Conservation (phyloP, 2,113 vertebrate genomes). For the Proterorhinus semilunaris region DNA sequence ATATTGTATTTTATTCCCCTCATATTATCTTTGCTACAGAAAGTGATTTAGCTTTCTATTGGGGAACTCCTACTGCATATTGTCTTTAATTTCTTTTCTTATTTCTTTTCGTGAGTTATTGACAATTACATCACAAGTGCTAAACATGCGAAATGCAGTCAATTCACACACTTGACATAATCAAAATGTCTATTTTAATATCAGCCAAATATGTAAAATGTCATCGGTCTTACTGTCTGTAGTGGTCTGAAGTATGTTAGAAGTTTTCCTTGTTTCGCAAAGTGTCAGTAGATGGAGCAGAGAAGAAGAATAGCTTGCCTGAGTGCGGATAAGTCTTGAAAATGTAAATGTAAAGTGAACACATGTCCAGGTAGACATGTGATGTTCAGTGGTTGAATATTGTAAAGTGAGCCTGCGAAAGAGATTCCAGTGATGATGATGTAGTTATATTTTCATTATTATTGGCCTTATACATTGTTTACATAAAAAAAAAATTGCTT, state of each 20-base stretch:
- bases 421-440: slow-evolving; percentile 43
- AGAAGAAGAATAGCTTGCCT: slow-evolving; percentile 5
- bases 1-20: neutral
- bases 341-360: neutral
- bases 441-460: slow-evolving; percentile 37
- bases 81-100: neutral
- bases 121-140: neutral
- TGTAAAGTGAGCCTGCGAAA: slow-evolving; percentile 44
- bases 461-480: slow-evolving; percentile 77
- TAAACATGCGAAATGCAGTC: slow-evolving; percentile 2
- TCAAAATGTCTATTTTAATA: slow-evolving; percentile 5
- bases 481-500: slow-evolving; percentile 44
- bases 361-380: slow-evolving; percentile 15
- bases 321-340: neutral
- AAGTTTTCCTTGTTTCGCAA: neutral
- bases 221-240: slow-evolving; percentile 11
- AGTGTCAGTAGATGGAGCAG: neutral
- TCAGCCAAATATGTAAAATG: slow-evolving; percentile 33
- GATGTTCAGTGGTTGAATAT: slow-evolving; percentile 7
- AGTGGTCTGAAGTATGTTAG: neutral
- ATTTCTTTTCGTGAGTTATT: neutral
- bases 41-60: slow-evolving; percentile 1
- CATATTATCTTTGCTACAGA: neutral
- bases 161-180: neutral
- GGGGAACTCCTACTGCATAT: slow-evolving; percentile 6